A percentile compares a stretch with the other conserved stretches of the same genome.
phyloP scores from a whole-genome alignment of 1,140 invertebrate genomes.

The Drosophila lowei region DNA sequence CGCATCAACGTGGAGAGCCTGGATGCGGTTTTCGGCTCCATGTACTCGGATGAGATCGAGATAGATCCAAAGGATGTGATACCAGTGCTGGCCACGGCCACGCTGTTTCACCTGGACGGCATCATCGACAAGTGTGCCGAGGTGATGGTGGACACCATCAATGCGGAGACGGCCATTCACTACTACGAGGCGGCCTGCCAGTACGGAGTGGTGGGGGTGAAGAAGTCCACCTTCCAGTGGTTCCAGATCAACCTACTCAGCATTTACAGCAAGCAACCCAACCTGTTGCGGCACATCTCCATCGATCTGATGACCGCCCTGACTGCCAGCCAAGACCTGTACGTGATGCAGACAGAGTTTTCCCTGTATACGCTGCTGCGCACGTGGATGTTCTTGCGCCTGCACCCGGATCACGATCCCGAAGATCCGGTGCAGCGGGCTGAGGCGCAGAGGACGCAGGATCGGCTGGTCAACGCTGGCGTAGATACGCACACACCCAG shows the following conservation, averaged over 20 bases:
- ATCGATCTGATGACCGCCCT: slow-evolving; percentile 88
- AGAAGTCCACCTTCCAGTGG: slow-evolving; percentile 87
- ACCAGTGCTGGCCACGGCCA: slow-evolving; percentile 89
- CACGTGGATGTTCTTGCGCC: slow-evolving; percentile 86
- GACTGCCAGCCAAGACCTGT: slow-evolving; percentile 87
- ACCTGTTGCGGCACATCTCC: slow-evolving; percentile 86
- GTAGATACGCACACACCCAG: slow-evolving; percentile 67
- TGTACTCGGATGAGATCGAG: slow-evolving; percentile 91
- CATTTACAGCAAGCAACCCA: slow-evolving; percentile 85
- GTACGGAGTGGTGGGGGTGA: slow-evolving; percentile 87
- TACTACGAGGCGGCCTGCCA: slow-evolving; percentile 88
- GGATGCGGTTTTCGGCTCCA: slow-evolving; percentile 89
- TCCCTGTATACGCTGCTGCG: slow-evolving; percentile 90
- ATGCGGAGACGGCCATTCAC: slow-evolving; percentile 87
- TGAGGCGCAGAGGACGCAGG: slow-evolving; percentile 55
- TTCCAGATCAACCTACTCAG: slow-evolving; percentile 88
- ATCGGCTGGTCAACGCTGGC: slow-evolving; percentile 55
- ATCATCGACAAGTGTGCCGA: slow-evolving; percentile 90
- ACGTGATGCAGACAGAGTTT: slow-evolving; percentile 92
- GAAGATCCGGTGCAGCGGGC: slow-evolving; percentile 63
- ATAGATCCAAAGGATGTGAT: slow-evolving; percentile 89
- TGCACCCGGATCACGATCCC: slow-evolving; percentile 77
- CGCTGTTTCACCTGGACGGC: slow-evolving; percentile 90
- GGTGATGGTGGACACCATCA: slow-evolving; percentile 91
- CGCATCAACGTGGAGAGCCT: slow-evolving; percentile 89